Conservation (phyloP, 2,797 vertebrate genomes). For the Hydrocynus forskahlii region DNA sequence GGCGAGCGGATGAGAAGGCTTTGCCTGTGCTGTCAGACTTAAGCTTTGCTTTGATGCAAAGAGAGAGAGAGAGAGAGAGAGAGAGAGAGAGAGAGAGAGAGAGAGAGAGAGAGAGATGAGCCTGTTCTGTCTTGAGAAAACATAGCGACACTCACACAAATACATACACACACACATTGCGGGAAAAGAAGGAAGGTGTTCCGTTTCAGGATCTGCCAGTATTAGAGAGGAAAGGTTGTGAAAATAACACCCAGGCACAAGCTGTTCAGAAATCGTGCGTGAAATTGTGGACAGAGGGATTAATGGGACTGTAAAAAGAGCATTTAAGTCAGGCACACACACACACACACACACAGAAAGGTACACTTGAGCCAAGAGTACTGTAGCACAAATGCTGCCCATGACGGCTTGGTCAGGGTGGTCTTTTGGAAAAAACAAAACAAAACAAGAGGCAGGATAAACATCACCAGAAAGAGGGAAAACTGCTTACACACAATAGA, state of each 20-base stretch:
- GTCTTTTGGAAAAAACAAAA: conserved; percentile 3
- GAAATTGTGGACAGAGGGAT: conserved; percentile 82
- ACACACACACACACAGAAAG: conserved; percentile 44
- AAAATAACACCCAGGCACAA: conserved; percentile 77
- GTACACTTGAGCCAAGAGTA: conserved; percentile 53
- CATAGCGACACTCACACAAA: conserved; percentile 15
- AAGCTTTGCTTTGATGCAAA: conserved; percentile 48
- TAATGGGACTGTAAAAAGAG: conserved; percentile 78
- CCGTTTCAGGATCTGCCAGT: conserved; percentile 75
- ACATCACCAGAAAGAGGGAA: neutral
- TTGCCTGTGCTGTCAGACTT: conserved; percentile 48
- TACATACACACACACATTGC: conserved; percentile 28
- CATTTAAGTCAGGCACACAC: conserved; percentile 60
- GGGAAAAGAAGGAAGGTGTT: conserved; percentile 64
- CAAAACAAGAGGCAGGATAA: neutral
- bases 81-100: conserved; percentile 51
- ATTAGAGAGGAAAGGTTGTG: conserved; percentile 77
- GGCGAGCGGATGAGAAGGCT: conserved; percentile 46
- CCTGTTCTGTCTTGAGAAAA: conserved; percentile 59
- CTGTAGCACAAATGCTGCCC: conserved; percentile 31
- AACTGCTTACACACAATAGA: neutral
- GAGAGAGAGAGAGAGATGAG: conserved; percentile 57
- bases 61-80: conserved; percentile 21
- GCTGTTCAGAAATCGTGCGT: conserved; percentile 73
- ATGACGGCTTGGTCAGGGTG: neutral